Base-by-base conservation (phyloP, 2,888 invertebrate species). In the Ceratothoa steindachneri region DNA sequence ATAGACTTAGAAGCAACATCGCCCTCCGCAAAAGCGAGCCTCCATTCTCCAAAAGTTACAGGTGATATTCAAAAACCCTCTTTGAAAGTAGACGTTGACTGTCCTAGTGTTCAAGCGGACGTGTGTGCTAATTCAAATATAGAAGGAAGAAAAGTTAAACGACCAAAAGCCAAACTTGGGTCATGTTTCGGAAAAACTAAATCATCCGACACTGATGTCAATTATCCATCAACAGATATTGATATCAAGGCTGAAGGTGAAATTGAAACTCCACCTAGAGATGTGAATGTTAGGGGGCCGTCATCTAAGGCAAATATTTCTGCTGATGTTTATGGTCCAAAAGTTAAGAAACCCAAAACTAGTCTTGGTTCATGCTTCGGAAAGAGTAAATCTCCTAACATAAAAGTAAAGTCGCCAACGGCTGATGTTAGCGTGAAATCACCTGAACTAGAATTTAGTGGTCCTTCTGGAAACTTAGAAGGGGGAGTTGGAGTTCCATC, bases 221-320 rank as follows among this genome's bases (percentile, higher is more conserved):
- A 60, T 12, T 12, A 9, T 60, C 19, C 19, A 60, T 60, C 60
- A 12, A 24, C 12, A 3, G 27, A 60, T 2, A 24, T 60, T 4
- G 24, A 60, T 22, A 9, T 41, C 5, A 60, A 70, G 19, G 19
- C 30, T 5, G 64, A 70, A 29, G 15, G 30, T n/a, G 70, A 70
- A 22, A 12, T 70, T 1, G 55, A 28, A n/a, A 29, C 60, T n/a
- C 69, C 70, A 9, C n/a, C n/a, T n/a, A n/a, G n/a, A n/a, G 64
- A 70, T 5, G 27, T 55, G 19, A 60, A 60, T 19, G 41, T 64
- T n/a, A 30, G 22, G 22, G 55, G 30, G 1, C 70, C 70, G 4
- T 41, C 41, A 9, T 5, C 41, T 9, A 41, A 41, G 41, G 41
- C 7, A 15, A 9, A 5, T 9, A 15, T 41, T 5, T 12, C n/a